A percentile compares a stretch with the other conserved stretches of the same genome.
These are phyloP conservation scores for Xestoiulus laeticollis DNA, from an alignment of 2,888 invertebrate genomes.

Conservation along the genomic window DNA sequence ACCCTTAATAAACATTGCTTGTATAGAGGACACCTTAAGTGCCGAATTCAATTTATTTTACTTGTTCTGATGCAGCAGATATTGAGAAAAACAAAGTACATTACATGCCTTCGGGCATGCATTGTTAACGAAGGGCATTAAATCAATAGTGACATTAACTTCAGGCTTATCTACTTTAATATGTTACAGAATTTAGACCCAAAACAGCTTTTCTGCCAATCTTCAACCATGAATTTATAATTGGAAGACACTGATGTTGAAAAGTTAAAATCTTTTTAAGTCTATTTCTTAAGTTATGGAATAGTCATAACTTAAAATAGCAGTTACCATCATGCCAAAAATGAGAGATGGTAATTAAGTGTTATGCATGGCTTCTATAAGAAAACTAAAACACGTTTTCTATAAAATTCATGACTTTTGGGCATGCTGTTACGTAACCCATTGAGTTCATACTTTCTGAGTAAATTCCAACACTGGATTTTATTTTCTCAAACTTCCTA, in stretches of 20 bases:
- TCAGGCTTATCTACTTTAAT: background rate
- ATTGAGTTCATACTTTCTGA: too few species aligned
- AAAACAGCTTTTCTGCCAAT: background rate
- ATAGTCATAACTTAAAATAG: too few species aligned
- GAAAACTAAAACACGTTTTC: background rate
- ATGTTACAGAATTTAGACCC: background rate
- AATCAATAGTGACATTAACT: background rate
- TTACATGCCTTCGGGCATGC: background rate
- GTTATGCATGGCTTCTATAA: background rate
- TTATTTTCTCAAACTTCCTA: background rate
- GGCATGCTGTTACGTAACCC: too few species aligned
- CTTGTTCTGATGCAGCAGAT: background rate
- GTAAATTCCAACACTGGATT: too few species aligned
- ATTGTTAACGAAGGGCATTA: background rate
- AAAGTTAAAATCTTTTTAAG: background rate
- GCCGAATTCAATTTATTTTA: background rate
- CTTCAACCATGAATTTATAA: background rate
- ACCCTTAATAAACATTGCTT: conserved; percentile 34
- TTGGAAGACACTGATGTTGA: background rate
- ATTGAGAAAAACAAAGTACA: background rate
- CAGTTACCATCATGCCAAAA: too few species aligned
- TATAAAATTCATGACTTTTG: too few species aligned
- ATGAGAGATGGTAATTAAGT: too few species aligned
- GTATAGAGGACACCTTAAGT: background rate
- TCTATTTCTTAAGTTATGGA: too few species aligned